Base-by-base conservation (phyloP, 1,140 invertebrate genomes). In the Drosophila kikkawai region DNA sequence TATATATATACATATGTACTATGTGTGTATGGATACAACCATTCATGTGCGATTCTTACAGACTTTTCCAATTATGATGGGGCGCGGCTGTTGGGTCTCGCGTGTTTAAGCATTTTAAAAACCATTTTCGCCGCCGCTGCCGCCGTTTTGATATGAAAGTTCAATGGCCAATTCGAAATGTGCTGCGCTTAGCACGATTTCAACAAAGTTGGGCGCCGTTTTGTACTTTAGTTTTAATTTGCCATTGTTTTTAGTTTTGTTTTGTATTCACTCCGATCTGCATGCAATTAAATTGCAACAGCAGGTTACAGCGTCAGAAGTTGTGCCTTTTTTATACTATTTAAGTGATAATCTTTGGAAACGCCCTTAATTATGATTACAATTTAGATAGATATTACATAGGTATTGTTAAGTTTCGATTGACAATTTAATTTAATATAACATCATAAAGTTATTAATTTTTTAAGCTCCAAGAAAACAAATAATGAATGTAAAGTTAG, bases 151-250 rank as follows among this genome's bases (percentile, higher is more conserved):
- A 88, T 87, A 88, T 71, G 22, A 87, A 87, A 84, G 84, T 87
- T 87, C 84, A 87, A 80, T 88, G 84, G 80, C 84, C 84, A 87
- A 77, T 83, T 78, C 63, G 36, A 80, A 70, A 77, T 79, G 56
- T 81, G 80, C 55, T 65, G 48, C n/a, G 67, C 71, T 88, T 55
- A 74, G 64, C 70, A 76, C 71, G 56, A 50, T 42, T 58, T 37
- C 67, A 48, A 48, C 53, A 41, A 66, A 53, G 32, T 66, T 66
- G 58, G 75, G 79, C 69, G 69, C 79, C 82, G 83, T 48, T 75
- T 82, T 65, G 56, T 53, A 63, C n/a, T 68, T 56, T 50, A 50
- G 63, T 55, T 70, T 55, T 17, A 26, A 48, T 69, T 69, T 66
- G 37, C 37, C 32, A 66, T 68, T 53, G 61, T 66, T 66, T 66